Percentiles rank a stretch among this genome's conserved stretches.
Conservation (phyloP, 2,888 invertebrate genomes). For the Lysandra bellargus region DNA sequence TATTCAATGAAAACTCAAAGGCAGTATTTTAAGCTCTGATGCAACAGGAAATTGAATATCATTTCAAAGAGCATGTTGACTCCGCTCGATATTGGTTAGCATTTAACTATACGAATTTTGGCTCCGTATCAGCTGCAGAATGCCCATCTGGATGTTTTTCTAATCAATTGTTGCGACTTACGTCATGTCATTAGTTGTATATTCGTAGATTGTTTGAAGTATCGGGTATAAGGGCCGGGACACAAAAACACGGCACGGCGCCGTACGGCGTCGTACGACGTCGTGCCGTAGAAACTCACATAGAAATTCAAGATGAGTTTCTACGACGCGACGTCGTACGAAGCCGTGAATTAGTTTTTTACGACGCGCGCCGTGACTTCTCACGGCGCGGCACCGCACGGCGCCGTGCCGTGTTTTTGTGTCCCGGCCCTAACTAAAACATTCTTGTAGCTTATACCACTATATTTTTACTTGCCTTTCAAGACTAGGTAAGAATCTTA, state of each 20-base stretch:
- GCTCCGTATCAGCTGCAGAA: not conserved
- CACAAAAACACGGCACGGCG: too few relatives aligned
- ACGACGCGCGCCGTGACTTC: too few relatives aligned
- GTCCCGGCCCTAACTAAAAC: too few relatives aligned
- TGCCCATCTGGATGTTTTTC: not conserved
- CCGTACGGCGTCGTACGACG: too few relatives aligned
- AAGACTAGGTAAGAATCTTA: not conserved
- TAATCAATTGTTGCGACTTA: not conserved
- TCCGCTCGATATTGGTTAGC: not conserved
- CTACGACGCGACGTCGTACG: too few relatives aligned
- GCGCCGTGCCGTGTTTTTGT: too few relatives aligned
- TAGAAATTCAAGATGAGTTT: too few relatives aligned
- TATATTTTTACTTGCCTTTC: not conserved
- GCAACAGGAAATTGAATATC: not conserved
- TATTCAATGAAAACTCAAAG: not conserved
- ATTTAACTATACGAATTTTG: not conserved
- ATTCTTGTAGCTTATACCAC: not conserved
- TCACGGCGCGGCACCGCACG: too few relatives aligned
- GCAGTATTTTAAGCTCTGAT: conserved; percentile 1
- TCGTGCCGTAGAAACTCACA: too few relatives aligned
- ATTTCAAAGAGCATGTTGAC: not conserved
- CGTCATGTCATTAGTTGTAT: not conserved
- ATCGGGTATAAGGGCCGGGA: too few relatives aligned
- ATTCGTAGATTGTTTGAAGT: not conserved
- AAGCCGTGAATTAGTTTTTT: too few relatives aligned